phyloP scores from a whole-genome alignment of 2,797 vertebrate genomes.

The Pseudopleuronectes americanus region DNA sequence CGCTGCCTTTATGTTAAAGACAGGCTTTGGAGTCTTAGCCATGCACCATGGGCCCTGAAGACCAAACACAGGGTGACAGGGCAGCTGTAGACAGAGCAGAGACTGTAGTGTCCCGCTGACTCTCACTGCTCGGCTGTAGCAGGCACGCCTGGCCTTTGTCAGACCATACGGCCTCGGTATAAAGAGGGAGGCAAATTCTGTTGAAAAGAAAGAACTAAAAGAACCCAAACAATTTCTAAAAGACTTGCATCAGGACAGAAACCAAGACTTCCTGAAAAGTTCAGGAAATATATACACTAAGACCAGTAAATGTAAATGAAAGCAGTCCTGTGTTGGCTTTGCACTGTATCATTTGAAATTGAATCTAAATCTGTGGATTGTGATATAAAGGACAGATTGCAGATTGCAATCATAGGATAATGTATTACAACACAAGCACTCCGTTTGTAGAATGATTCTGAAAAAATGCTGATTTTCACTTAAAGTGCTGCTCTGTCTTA shows the following conservation, averaged over 20 bases:
- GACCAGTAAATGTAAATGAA: conserved; percentile 25
- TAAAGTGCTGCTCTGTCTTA: conserved; percentile 15
- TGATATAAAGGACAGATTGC: conserved; percentile 39
- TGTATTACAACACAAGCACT: not conserved
- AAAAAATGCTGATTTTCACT: conserved; percentile 15
- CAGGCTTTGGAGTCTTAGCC: conserved; percentile 66
- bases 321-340: not conserved
- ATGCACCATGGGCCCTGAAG: conserved; percentile 53
- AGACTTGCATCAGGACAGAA: conserved; percentile 18
- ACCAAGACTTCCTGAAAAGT: conserved; percentile 45
- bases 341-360: conserved; percentile 15
- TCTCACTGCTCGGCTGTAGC: conserved; percentile 18
- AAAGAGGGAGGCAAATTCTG: conserved; percentile 38
- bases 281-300: conserved; percentile 34
- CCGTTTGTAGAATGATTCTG: conserved; percentile 1
- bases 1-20: conserved; percentile 53
- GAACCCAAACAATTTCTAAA: conserved; percentile 3
- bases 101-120: conserved; percentile 39
- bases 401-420: not conserved
- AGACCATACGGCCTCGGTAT: conserved; percentile 20
- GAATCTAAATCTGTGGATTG: conserved; percentile 9
- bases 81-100: conserved; percentile 39
- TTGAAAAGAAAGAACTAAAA: conserved; percentile 37
- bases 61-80: conserved; percentile 69
- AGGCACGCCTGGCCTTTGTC: conserved; percentile 59